Evolutionary conservation across 2,113 vertebrate species (phyloP).

Genomic region (Nannobrachium achirus): DNA sequence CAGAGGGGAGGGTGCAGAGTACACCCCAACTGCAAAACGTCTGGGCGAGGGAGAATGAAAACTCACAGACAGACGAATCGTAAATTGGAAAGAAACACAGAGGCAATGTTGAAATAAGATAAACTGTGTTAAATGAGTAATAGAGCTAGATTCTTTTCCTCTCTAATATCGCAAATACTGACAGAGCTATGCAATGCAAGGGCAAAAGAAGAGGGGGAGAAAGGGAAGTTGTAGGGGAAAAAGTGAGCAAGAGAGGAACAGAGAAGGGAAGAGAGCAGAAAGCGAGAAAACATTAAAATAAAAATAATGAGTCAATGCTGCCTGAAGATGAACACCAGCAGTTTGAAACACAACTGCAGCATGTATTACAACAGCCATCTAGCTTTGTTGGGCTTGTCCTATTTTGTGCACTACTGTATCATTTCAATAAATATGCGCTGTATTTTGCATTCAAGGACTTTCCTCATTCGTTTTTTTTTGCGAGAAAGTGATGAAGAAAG

Average conservation of each 20-base stretch:
- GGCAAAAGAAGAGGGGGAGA: neutral
- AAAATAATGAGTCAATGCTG: too few relatives aligned
- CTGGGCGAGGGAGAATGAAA: slow-evolving; percentile 2
- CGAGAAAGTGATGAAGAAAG: too few relatives aligned
- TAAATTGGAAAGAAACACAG: neutral
- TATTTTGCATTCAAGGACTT: too few relatives aligned
- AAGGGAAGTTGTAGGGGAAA: neutral
- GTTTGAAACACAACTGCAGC: too few relatives aligned
- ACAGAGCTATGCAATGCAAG: neutral
- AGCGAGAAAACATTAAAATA: too few relatives aligned
- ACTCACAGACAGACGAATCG: neutral
- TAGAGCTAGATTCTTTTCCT: too few relatives aligned
- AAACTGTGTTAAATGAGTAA: neutral
- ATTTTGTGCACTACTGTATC: slow-evolving; percentile 29
- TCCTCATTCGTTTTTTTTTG: too few relatives aligned
- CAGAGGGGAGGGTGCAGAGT: too few relatives aligned
- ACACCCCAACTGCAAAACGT: too few relatives aligned
- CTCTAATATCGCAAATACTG: neutral
- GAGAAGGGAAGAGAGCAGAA: neutral
- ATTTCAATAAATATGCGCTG: neutral
- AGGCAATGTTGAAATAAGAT: neutral
- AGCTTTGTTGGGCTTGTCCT: too few relatives aligned
- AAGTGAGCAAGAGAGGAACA: neutral
- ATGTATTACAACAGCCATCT: too few relatives aligned
- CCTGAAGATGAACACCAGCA: too few relatives aligned